Conservation (phyloP, 2,113 vertebrate genomes). For the Festucalex cinctus region DNA sequence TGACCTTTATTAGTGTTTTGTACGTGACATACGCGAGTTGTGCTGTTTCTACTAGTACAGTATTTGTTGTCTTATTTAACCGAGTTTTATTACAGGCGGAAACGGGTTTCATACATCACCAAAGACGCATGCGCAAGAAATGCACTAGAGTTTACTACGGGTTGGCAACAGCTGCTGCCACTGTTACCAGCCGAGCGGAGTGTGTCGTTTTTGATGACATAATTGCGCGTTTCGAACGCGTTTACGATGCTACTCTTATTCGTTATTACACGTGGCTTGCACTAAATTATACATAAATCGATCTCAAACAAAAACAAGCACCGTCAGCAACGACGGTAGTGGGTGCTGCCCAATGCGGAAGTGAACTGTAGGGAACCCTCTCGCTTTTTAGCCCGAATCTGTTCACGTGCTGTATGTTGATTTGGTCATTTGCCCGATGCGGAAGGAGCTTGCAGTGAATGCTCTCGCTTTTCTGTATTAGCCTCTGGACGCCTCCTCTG, state of each 20-base stretch:
- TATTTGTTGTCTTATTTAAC: too few species aligned
- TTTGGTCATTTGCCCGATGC: neutral
- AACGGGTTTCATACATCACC: too few species aligned
- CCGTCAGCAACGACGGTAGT: too few species aligned
- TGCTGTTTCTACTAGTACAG: too few species aligned
- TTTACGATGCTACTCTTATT: neutral
- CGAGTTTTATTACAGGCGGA: too few species aligned
- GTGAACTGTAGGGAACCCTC: neutral
- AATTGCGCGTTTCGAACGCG: neutral
- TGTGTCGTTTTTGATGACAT: neutral
- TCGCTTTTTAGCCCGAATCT: neutral
- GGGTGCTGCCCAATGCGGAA: neutral
- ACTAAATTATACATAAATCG: neutral
- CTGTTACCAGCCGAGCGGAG: neutral
- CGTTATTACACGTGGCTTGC: neutral
- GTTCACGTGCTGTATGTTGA: neutral
- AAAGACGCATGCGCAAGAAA: too few species aligned
- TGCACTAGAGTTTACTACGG: too few species aligned
- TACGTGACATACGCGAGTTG: too few species aligned
- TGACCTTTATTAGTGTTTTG: too few species aligned
- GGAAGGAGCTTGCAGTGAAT: conserved; percentile 19
- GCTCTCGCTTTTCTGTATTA: conserved; percentile 32
- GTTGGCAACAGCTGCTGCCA: too few species aligned
- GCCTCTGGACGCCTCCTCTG: neutral
- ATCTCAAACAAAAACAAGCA: neutral